Conservation (phyloP, 1,140 invertebrate species). For the Tetramorium simillimum region DNA sequence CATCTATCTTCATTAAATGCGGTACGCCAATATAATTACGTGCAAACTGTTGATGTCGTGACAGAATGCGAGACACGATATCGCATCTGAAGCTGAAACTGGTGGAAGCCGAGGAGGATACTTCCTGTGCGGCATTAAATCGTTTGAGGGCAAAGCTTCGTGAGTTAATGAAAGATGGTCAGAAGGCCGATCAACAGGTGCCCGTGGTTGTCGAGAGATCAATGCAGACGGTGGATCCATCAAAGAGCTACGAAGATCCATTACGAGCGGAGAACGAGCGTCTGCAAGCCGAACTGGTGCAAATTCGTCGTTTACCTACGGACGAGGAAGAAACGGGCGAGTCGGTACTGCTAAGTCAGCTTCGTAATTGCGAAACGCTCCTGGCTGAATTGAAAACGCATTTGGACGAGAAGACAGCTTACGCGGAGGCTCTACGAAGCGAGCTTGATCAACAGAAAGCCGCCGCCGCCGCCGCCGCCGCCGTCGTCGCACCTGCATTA, state of each 20-base stretch:
- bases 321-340: constrained; percentile 38
- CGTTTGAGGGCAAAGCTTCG: constrained; percentile 78
- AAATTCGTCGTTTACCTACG: constrained; percentile 16
- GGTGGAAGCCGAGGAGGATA: constrained; percentile 74
- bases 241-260: constrained; percentile 74
- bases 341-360: constrained; percentile 33
- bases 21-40: constrained; percentile 44
- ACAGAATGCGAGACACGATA: constrained; percentile 77
- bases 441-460: constrained; percentile 56
- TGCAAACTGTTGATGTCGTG: constrained; percentile 8
- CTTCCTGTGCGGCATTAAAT: constrained; percentile 78
- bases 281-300: constrained; percentile 63
- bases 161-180: constrained; percentile 76
- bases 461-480: not conserved
- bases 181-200: constrained; percentile 73
- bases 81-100: constrained; percentile 74
- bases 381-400: constrained; percentile 70
- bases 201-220: constrained; percentile 73
- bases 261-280: constrained; percentile 71
- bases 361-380: constrained; percentile 62
- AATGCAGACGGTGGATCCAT: constrained; percentile 75
- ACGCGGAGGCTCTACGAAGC: constrained; percentile 66
- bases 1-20: constrained; percentile 40
- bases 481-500: constrained; percentile 31
- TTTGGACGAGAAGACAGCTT: constrained; percentile 70